Evolutionary conservation across 2,113 vertebrate species (phyloP).

Genomic region (Zosterops borbonicus): DNA sequence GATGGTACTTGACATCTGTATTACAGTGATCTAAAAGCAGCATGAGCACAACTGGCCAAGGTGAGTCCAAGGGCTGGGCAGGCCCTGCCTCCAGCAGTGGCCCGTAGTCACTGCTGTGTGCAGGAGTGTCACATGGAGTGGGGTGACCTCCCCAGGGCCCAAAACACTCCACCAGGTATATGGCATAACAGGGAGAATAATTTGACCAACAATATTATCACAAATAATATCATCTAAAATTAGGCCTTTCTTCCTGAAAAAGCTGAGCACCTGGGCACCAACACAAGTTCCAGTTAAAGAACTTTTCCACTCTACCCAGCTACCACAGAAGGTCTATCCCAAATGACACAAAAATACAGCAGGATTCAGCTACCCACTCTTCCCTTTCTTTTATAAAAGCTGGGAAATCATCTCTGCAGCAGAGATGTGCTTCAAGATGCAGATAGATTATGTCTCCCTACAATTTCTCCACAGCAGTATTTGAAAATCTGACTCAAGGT

Average conservation of each 20-base stretch:
- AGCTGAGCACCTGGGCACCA: background rate
- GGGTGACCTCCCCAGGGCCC: background rate
- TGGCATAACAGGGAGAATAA: background rate
- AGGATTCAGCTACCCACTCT: background rate
- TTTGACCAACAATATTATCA: background rate
- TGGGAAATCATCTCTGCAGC: background rate
- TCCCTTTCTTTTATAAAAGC: background rate
- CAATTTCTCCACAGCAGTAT: background rate
- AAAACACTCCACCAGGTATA: background rate
- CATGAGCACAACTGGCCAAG: rapidly evolving
- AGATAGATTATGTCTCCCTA: background rate
- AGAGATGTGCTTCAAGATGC: background rate
- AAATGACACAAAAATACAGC: background rate
- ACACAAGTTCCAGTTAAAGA: background rate
- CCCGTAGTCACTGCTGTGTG: rapidly evolving
- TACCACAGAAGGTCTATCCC: background rate
- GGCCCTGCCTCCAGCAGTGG: background rate
- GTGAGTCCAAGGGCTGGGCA: background rate
- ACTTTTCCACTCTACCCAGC: background rate
- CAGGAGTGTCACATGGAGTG: rapidly evolving
- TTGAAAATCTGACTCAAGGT: background rate
- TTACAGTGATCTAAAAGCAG: background rate
- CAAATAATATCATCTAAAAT: background rate
- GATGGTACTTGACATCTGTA: background rate
- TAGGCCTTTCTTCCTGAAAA: background rate